Evolutionary conservation across 2,113 vertebrate genomes (phyloP).

Genomic region (Stercorarius parasiticus): DNA sequence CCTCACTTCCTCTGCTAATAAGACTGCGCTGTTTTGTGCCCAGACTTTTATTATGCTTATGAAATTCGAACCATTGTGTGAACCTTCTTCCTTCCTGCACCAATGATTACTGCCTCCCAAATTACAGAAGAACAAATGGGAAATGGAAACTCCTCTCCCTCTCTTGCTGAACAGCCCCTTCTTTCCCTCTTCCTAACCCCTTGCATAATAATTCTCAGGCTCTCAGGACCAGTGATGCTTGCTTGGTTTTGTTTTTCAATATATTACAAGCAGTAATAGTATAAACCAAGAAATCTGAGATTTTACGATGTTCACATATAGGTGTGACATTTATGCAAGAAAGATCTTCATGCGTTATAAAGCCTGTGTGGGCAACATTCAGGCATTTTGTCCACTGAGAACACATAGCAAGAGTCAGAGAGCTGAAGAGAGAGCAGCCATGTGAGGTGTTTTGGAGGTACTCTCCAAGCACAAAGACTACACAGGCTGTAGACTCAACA

Average conservation of each 20-base stretch:
- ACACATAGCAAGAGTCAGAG: not conserved
- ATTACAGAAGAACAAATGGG: not conserved
- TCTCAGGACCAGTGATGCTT: not conserved
- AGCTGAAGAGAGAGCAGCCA: not conserved
- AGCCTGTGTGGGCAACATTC: not conserved
- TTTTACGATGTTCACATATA: not conserved
- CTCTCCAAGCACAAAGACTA: not conserved
- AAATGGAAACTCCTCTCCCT: not conserved
- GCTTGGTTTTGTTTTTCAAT: not conserved
- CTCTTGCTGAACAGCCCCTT: not conserved
- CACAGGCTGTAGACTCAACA: not conserved
- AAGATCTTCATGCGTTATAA: not conserved
- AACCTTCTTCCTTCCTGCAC: not conserved
- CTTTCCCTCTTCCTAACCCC: not conserved
- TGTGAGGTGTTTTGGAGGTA: not conserved
- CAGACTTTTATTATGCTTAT: conserved; percentile 5
- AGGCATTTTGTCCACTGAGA: not conserved
- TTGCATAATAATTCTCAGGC: not conserved
- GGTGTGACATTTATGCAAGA: not conserved
- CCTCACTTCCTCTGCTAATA: conserved; percentile 82
- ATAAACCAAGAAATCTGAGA: not conserved
- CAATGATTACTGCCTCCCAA: not conserved
- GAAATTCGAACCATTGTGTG: not conserved
- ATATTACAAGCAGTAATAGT: not conserved
- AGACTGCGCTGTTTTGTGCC: conserved; percentile 66